phyloP scores from a whole-genome alignment of 2,113 vertebrate species.

The Dasyprocta punctata region DNA sequence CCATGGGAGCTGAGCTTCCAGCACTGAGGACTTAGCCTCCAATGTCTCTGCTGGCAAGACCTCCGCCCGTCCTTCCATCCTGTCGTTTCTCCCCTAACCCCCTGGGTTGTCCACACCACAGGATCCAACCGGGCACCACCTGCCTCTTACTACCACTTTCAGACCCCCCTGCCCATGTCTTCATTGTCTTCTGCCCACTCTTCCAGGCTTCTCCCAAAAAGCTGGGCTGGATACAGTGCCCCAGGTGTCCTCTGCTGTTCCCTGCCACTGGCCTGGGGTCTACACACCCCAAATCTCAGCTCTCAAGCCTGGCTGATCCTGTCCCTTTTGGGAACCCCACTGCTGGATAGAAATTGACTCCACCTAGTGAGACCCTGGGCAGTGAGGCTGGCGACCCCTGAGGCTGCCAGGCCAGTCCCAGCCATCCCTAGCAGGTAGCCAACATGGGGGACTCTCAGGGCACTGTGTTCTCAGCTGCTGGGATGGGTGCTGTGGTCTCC shows the following conservation, averaged over 20 bases:
- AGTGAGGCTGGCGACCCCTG: not conserved
- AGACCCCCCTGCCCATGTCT: not conserved
- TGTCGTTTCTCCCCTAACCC: not conserved
- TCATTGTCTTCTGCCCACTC: not conserved
- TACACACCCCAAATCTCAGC: not conserved
- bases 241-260: not conserved
- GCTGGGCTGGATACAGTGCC: accelerated
- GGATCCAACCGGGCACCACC: not conserved
- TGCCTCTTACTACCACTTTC: not conserved
- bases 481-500: not conserved
- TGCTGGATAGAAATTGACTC: not conserved
- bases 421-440: not conserved
- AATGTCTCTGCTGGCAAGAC: not conserved
- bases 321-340: not conserved
- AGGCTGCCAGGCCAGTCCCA: not conserved
- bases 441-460: not conserved
- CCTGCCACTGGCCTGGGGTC: not conserved
- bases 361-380: not conserved
- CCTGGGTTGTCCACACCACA: accelerated
- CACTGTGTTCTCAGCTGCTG: not conserved
- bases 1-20: not conserved
- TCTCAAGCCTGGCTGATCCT: not conserved
- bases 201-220: not conserved
- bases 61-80: not conserved
- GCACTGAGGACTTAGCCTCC: not conserved